Evolutionary conservation across 2,113 vertebrate genomes (phyloP), one percentile per base, ranked within the genome.

Genomic region (Leptosomus discolor): DNA sequence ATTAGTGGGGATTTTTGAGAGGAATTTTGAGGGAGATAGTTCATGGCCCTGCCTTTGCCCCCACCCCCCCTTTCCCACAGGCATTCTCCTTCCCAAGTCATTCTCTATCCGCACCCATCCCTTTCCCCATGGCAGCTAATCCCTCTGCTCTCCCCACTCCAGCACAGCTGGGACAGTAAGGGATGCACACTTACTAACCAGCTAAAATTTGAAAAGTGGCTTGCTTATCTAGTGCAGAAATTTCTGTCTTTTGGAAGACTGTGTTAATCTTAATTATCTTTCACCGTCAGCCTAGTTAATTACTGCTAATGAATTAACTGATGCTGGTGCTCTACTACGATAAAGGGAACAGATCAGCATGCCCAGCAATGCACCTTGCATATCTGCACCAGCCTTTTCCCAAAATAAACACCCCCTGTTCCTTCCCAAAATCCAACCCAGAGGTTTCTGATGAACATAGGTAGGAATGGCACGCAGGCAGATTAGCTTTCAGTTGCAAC

Each of bases 231-330:
- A 5, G 5, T 50, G 70, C 45, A 77, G 63, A 65, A 57, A 85
- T 43, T 69, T 45, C 16, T 50, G 22, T 54, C 18, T 74, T 91
- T 69, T 51, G 65, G 80, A 50, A 79, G 15, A 5, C 15, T 29
- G 1, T 53, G 56, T 79, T 95, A 85, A 61, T 87, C 65, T 78
- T 88, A 84, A 93, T 79, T 85, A 76, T 21, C 26, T 54, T 74
- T 86, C 64, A 70, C 86, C 86, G 88, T 74, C 79, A 83, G 50
- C 73, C 68, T n/a, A 5, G 41, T 67, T 92, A 94, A 89, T 96
- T 79, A 58, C 41, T 58, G 71, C 79, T 92, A 92, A 78, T 91
- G 58, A 91, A 73, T 41, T 78, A 85, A 80, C 68, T n/a, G 75
- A 23, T 82, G 53, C 81, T 63, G 17, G 5, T 56, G 85, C 69